Conservation (phyloP, 2,888 invertebrate genomes). For the Trisateles emortualis region DNA sequence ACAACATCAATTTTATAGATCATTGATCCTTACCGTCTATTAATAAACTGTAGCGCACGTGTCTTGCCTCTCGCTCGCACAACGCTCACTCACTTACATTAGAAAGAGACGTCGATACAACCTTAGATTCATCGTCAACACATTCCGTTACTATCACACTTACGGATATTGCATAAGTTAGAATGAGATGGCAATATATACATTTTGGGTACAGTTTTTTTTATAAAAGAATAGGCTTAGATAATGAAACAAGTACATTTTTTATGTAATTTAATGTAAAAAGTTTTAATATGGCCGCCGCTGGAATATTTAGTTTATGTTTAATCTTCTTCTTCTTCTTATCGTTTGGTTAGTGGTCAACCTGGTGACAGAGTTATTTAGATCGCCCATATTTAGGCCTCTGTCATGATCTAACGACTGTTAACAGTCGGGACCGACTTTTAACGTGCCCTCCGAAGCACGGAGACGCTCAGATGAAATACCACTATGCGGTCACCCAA, state of each 20-base stretch:
- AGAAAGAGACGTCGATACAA: constrained; percentile 16
- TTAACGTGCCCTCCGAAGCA: too few species aligned
- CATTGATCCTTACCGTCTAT: constrained; percentile 53
- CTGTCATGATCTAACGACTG: too few species aligned
- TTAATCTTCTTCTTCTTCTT: too few species aligned
- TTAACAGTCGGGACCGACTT: too few species aligned
- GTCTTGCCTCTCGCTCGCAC: constrained; percentile 34
- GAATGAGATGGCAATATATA: constrained; percentile 24
- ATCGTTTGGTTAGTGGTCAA: too few species aligned
- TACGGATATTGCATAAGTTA: constrained; percentile 1
- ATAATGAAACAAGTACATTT: background rate
- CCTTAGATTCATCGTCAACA: background rate
- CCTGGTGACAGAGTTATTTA: too few species aligned
- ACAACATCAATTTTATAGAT: constrained; percentile 52
- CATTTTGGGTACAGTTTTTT: constrained; percentile 12
- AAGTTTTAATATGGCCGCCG: background rate
- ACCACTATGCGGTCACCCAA: too few species aligned
- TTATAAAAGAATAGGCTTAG: background rate
- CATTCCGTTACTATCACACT: constrained; percentile 23
- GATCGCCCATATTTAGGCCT: too few species aligned
- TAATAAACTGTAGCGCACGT: constrained; percentile 49
- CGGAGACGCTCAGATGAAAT: too few species aligned
- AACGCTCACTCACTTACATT: background rate
- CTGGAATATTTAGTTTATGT: constrained; percentile 5
- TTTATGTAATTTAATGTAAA: background rate